Percentiles rank a stretch among this genome's conserved stretches.
These are phyloP conservation scores for Phanerotoma sp. DNA, from an alignment of 2,888 invertebrate genomes.

Conservation along the genomic window DNA sequence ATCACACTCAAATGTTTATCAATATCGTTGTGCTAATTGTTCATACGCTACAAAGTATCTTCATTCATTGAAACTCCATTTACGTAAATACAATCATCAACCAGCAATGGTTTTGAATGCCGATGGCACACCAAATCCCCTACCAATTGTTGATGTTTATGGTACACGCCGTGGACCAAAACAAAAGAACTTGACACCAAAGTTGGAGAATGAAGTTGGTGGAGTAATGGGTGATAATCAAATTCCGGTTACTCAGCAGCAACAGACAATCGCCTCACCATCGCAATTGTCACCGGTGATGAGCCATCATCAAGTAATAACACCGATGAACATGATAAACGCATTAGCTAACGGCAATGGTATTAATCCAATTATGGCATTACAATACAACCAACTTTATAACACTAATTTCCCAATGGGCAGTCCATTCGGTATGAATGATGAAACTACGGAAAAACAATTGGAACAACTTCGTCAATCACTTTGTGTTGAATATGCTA, in stretches of 20 bases:
- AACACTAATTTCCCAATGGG: conserved; percentile 5
- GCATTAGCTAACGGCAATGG: conserved; percentile 16
- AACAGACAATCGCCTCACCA: conserved; percentile 25
- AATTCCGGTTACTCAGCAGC: conserved; percentile 23
- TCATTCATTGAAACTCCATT: conserved; percentile 93
- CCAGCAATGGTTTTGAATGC: conserved; percentile 88
- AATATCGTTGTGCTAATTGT: conserved; percentile 91
- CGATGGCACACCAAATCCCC: conserved; percentile 85
- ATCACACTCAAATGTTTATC: conserved; percentile 90
- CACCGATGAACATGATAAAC: too few relatives aligned
- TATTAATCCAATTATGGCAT: conserved; percentile 53
- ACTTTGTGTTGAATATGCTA: conserved; percentile 29
- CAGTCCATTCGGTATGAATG: background rate
- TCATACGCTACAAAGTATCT: conserved; percentile 97
- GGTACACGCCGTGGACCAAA: conserved; percentile 88
- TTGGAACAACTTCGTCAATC: too few relatives aligned
- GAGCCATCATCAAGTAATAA: background rate
- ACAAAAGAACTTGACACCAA: conserved; percentile 51
- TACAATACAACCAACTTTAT: conserved; percentile 24
- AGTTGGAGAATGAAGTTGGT: background rate
- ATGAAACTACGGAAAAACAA: too few relatives aligned
- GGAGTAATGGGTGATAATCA: too few relatives aligned
- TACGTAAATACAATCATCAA: conserved; percentile 87
- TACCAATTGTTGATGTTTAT: conserved; percentile 87
- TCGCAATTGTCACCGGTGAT: conserved; percentile 21